Base-by-base conservation (phyloP, 2,797 vertebrate species). In the Acanthurus lineatus region DNA sequence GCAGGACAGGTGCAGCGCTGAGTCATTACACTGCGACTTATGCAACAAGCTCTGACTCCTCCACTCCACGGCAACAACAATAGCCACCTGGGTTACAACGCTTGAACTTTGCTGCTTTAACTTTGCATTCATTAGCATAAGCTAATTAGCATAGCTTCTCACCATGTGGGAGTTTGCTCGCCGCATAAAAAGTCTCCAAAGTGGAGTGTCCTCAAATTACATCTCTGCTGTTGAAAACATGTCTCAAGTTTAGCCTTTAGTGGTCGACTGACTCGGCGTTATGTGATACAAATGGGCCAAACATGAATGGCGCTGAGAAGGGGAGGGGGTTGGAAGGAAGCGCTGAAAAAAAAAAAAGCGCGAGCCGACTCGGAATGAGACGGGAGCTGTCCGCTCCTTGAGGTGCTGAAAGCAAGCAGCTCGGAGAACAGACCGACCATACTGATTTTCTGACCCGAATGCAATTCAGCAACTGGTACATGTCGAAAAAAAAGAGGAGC, bases 1-100 rank as follows among this genome's bases (percentile, higher is more conserved):
- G 92, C 92, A 92, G 92, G 92, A 89, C 91, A 93, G 92, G 92
- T 94, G 91, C 93, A 90, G 90, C 91, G 95, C 95, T 96, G 95
- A 96, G 94, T 96, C 95, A 96, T 92, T 93, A 92, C 91, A 89
- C 87, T 83, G 89, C 86, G 84, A 92, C 93, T 95, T 94, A 95
- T 76, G 93, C 93, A 94, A 94, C 92, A 89, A 84, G 88, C 89
- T 86, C 81, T 72, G 85, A 89, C 82, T 90, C 86, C 81, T 84
- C 63, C 76, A 83, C 81, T 81, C 44, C 70, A 82, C 67, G 52
- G 58, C 54, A 73, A 82, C 53, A 74, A 84, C 76, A 84, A 69
- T 58, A 83, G 28, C 53, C 78, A 3, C 61, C 51, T 25, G 4
- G 48, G 61, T 73, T 16, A 73, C 42, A 1, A 62, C 69, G 57